phyloP scores from a whole-genome alignment of 2,797 vertebrate species.

The Galagoides demidoff region DNA sequence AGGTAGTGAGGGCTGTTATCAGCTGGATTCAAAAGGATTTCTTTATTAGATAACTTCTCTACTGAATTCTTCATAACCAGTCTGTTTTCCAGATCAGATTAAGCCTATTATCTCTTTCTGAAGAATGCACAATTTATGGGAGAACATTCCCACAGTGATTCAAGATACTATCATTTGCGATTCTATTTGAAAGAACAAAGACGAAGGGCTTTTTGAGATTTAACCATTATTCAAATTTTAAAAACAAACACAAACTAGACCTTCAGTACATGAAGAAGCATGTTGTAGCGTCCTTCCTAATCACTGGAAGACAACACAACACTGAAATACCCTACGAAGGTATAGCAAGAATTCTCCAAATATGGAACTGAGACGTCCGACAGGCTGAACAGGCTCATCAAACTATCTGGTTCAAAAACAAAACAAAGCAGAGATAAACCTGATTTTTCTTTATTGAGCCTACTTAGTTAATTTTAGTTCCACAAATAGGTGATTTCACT shows the following conservation, averaged over 20 bases:
- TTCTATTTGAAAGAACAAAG: background rate
- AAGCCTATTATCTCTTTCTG: background rate
- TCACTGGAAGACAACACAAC: background rate
- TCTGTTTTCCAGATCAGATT: background rate
- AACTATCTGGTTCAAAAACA: background rate
- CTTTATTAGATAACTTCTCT: background rate
- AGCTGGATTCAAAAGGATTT: background rate
- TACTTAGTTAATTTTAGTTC: background rate
- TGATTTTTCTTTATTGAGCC: background rate
- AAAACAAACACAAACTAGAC: background rate
- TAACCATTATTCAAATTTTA: background rate
- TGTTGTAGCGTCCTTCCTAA: background rate
- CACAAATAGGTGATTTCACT: background rate
- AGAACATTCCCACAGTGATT: background rate
- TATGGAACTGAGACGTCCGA: slow-evolving; percentile 14
- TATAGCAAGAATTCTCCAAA: background rate
- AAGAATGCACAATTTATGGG: background rate
- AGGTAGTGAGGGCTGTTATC: background rate
- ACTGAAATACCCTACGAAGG: background rate
- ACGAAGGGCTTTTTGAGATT: background rate
- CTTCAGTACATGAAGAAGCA: background rate
- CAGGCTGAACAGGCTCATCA: background rate
- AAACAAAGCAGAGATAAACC: background rate
- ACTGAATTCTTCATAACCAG: background rate
- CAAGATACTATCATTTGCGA: background rate